phyloP scores from a whole-genome alignment of 2,113 vertebrate genomes.

The Shinisaurus crocodilurus region DNA sequence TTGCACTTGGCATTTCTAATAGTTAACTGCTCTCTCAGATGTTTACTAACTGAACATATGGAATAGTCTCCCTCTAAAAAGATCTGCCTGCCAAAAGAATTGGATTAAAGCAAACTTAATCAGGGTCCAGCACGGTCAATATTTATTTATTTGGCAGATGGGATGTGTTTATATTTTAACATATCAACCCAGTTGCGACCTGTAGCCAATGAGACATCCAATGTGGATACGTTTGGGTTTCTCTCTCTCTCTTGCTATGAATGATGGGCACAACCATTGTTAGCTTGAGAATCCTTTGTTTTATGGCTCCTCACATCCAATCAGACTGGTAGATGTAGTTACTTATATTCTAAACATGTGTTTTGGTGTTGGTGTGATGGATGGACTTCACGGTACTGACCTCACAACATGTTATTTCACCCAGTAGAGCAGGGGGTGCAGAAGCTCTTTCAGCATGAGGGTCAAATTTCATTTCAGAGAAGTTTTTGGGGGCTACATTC shows the following conservation, averaged over 20 bases:
- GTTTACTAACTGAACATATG: constrained; percentile 21
- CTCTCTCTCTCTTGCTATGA: neutral
- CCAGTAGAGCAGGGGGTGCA: neutral
- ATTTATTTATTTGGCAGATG: neutral
- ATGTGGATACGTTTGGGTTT: neutral
- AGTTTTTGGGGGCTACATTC: too few relatives aligned
- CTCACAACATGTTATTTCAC: neutral
- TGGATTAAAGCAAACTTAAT: constrained; percentile 10
- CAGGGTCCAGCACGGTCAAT: constrained; percentile 34
- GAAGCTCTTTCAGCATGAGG: too few relatives aligned
- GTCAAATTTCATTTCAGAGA: too few relatives aligned
- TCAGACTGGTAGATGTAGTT: neutral
- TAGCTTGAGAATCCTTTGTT: neutral
- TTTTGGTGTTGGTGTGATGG: neutral
- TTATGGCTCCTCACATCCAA: neutral
- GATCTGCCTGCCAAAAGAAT: constrained; percentile 1
- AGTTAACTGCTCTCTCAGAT: neutral
- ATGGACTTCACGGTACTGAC: too few relatives aligned
- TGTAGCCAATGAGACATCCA: neutral
- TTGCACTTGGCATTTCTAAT: constrained; percentile 12
- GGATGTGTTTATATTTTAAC: neutral
- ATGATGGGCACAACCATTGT: neutral
- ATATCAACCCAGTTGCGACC: neutral
- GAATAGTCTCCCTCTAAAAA: constrained; percentile 12
- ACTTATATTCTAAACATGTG: neutral